These are phyloP conservation scores for Mesocentrotus franciscanus DNA, from an alignment of 53 echinoderm and acorn worm species.

Conservation along the genomic window DNA sequence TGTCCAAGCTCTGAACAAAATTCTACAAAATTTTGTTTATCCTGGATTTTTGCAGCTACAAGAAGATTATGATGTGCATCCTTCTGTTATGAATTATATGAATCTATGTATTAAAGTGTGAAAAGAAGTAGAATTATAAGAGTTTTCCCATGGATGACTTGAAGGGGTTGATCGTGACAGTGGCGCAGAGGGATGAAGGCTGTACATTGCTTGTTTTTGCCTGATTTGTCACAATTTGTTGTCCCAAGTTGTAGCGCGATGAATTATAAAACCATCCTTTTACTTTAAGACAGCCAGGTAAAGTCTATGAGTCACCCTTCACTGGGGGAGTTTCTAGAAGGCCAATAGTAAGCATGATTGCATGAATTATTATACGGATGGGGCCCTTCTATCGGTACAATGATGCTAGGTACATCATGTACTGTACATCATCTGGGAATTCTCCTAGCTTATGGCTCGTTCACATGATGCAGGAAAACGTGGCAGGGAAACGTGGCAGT, in stretches of 20 bases:
- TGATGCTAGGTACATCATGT: not conserved
- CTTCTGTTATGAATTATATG: not conserved
- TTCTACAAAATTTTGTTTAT: no score
- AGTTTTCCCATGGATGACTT: not conserved
- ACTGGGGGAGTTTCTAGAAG: constrained; percentile 28
- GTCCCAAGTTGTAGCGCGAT: constrained; percentile 28
- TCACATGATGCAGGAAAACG: no score
- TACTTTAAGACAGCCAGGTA: not conserved
- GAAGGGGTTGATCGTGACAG: not conserved
- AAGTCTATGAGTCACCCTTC: constrained; percentile 46
- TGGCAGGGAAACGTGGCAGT: no score
- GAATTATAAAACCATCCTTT: constrained; percentile 45
- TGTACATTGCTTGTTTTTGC: constrained; percentile 32
- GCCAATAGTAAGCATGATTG: constrained; percentile 55
- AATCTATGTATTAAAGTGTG: not conserved
- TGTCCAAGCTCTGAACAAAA: no score
- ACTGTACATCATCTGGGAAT: not conserved
- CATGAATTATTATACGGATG: constrained; percentile 52
- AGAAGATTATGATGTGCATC: not conserved
- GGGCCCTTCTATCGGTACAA: not conserved
- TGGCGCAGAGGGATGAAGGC: not conserved
- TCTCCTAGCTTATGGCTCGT: not conserved
- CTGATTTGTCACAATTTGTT: constrained; percentile 55
- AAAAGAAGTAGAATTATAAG: not conserved
- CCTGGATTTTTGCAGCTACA: no score